Base-by-base conservation (phyloP, 2,797 vertebrate genomes). In the Poecilia wingei region DNA sequence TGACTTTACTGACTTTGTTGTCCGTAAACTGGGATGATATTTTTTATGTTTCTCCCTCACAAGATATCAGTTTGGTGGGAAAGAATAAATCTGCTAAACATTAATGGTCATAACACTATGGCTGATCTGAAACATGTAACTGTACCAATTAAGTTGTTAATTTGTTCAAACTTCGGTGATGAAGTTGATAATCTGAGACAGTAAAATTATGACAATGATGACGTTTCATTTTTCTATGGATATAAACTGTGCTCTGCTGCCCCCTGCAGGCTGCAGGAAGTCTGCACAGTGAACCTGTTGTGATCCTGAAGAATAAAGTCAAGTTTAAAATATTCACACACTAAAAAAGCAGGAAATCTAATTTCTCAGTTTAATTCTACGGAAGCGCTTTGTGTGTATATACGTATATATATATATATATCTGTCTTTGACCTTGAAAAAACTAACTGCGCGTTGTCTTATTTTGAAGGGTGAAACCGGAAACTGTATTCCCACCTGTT, bases 401-500 rank as follows among this genome's bases (percentile, higher is more conserved):
- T n/a, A n/a, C n/a, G n/a, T n/a, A n/a, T n/a, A n/a, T n/a, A n/a
- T n/a, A n/a, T n/a, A n/a, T n/a, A 41, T 41, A 41, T 3, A 8
- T 51, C 51, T 22, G 20, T 53, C 7, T 53, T 8, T 53, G 51
- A 51, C 49, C 18, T 20, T 8, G 0, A 22, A 22, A 46, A 46
- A 46, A 46, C 4, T 4, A 55, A n/a, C 25, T n/a, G 9, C 53
- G 3, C n/a, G 9, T n/a, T 12, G 25, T 70, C 76, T 86, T 88
- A 86, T 85, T 90, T 51, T 86, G 82, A 86, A 87, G 1, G 80
- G 14, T 4, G 0, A 0, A 0, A 3, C 72, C 83, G 78, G 87
- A 89, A 76, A 6, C 3, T 0, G 0, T 0, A 0, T 18, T 4
- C 7, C 18, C 1, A 25, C 16, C 4, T 6, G 43, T 3, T 1